These are phyloP conservation scores for Crocallis elinguaria DNA, from an alignment of 2,888 invertebrate genomes.

Conservation along the genomic window DNA sequence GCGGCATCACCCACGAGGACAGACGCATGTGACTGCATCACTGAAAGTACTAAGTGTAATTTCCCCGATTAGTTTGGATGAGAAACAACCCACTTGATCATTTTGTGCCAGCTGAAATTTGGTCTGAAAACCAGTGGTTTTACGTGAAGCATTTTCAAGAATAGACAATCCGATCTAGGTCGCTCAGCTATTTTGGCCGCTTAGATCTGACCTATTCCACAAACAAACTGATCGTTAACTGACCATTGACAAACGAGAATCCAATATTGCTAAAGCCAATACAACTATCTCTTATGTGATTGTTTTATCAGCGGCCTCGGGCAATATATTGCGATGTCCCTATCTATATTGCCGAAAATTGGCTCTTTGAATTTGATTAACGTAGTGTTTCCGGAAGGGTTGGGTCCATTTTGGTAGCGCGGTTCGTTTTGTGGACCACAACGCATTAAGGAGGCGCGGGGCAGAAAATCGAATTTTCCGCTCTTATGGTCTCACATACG, in stretches of 20 bases:
- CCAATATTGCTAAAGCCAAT: conserved; percentile 36
- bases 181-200: conserved; percentile 3
- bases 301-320: conserved; percentile 58
- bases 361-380: conserved; percentile 78
- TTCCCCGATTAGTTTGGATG: too few species aligned
- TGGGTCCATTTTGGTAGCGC: conserved; percentile 44
- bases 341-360: conserved; percentile 72
- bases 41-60: too few species aligned
- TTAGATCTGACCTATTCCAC: not conserved
- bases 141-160: not conserved
- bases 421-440: conserved; percentile 59
- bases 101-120: not conserved
- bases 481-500: conserved; percentile 59
- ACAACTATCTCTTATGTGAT: conserved; percentile 46
- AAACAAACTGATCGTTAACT: conserved; percentile 5
- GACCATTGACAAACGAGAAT: conserved; percentile 23
- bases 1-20: too few species aligned
- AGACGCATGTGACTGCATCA: too few species aligned
- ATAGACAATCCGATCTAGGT: conserved; percentile 21
- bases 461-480: conserved; percentile 82
- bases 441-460: conserved; percentile 68
- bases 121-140: not conserved
- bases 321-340: conserved; percentile 70
- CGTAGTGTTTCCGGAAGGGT: conserved; percentile 74
- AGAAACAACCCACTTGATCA: too few species aligned